Evolutionary conservation across 2,113 vertebrate genomes (phyloP).

Genomic region (Lamprologus tigripictilis): DNA sequence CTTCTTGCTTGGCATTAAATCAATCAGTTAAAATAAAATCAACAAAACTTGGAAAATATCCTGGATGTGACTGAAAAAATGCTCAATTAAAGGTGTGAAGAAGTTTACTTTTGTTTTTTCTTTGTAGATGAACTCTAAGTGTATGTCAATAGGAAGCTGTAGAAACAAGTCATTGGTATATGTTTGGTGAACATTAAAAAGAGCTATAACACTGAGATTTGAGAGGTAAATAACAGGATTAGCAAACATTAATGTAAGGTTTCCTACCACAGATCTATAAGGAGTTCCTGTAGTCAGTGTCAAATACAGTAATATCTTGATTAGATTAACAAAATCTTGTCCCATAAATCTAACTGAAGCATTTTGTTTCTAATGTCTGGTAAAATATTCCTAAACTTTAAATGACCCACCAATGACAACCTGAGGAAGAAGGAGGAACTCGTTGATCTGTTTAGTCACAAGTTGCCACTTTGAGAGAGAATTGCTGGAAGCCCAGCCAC

Average conservation of each 20-base stretch:
- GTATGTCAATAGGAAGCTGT: fast-evolving
- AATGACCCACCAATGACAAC: neutral
- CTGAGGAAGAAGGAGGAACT: neutral
- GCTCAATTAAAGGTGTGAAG: neutral
- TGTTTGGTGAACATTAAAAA: neutral
- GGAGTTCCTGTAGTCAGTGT: neutral
- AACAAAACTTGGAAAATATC: neutral
- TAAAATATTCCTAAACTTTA: neutral
- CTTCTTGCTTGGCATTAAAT: neutral
- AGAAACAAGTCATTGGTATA: fast-evolving
- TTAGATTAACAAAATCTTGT: neutral
- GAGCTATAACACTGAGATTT: neutral
- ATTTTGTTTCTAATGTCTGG: neutral
- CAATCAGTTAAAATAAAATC: neutral
- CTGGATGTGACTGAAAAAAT: neutral
- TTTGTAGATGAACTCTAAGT: neutral
- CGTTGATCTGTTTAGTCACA: neutral
- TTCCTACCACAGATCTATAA: neutral
- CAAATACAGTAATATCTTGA: neutral
- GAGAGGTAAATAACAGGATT: neutral
- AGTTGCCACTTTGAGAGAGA: neutral
- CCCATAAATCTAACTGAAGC: neutral
- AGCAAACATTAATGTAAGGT: neutral
- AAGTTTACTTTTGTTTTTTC: neutral
- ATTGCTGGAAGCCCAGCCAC: neutral